These are phyloP conservation scores for Barypeithes pellucidus DNA, from an alignment of 2,888 invertebrate species.

Conservation along the genomic window DNA sequence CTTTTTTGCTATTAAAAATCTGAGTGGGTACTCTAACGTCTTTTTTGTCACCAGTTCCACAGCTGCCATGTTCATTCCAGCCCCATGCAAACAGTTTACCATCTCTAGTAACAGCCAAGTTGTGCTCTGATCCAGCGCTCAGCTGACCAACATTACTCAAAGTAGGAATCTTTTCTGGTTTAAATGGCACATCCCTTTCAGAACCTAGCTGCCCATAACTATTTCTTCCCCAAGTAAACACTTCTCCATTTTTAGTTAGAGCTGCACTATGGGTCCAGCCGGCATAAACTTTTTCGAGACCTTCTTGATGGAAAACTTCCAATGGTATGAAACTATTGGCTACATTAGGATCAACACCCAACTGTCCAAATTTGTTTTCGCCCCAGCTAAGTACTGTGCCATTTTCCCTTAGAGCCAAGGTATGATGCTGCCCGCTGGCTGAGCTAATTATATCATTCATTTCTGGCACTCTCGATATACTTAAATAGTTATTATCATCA, in stretches of 20 bases:
- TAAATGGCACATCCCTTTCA: constrained; percentile 70
- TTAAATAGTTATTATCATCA: constrained; percentile 69
- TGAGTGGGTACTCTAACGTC: constrained; percentile 70
- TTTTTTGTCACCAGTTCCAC: constrained; percentile 77
- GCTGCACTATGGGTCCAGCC: constrained; percentile 88
- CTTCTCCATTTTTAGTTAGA: constrained; percentile 75
- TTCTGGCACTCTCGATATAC: constrained; percentile 73
- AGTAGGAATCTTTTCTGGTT: constrained; percentile 71
- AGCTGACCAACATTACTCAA: constrained; percentile 74
- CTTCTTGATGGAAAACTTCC: constrained; percentile 74
- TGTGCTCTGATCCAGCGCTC: constrained; percentile 86
- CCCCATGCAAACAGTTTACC: constrained; percentile 86
- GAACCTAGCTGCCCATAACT: constrained; percentile 85
- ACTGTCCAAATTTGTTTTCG: constrained; percentile 88
- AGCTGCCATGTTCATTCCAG: constrained; percentile 93
- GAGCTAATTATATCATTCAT: constrained; percentile 76
- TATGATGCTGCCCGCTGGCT: constrained; percentile 88
- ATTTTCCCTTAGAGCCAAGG: constrained; percentile 74
- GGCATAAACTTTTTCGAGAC: constrained; percentile 75
- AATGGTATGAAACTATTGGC: constrained; percentile 73
- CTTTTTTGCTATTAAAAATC: constrained; percentile 66
- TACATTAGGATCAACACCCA: constrained; percentile 75
- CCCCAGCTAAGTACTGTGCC: constrained; percentile 85
- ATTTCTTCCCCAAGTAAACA: constrained; percentile 87
- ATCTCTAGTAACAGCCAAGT: constrained; percentile 78